Base-by-base conservation (phyloP, 53 echinoderm and acorn worm species). In the Holothuria leucospilota region DNA sequence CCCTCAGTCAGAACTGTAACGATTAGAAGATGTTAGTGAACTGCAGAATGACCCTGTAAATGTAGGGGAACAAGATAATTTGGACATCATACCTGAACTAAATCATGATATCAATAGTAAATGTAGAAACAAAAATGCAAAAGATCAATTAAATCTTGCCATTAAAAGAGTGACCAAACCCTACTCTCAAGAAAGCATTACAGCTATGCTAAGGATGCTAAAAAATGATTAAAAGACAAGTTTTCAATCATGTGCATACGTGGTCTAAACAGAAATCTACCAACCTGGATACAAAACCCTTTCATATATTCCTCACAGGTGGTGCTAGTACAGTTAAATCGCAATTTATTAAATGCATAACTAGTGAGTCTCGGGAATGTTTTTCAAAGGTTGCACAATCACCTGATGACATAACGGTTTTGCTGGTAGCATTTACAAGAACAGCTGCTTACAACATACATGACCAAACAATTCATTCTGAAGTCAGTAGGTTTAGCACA, bases 321-420 rank as follows among this genome's bases (percentile, higher is more conserved):
- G 90, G 90, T 51, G 90, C 86, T 29, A 81, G 86, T 9, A 86
- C 79, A 15, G 81, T 79, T 2, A 90, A 90, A 63, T 85, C 78
- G 2, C 75, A 82, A 29, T 41, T 91, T 13, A 82, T 87, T 27
- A 91, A 72, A 69, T 53, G 72, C 61, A 52, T 91, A 60, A 63
- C 69, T 1, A 27, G 81, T 82, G 62, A 34, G 61, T 34, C 30
- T 1, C 25, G 28, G 8, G 15, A 62, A 59, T 39, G 59, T 15
- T 38, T 28, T 9, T 30, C 70, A 49, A 7, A 26, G 20, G 68
- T 42, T 5, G 46, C 49, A 28, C 4, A 49, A 49, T 4, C 49
- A 49, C 49, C 49, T 4, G 49, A 49, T 49, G 49, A 49, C 13
- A 13, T 49, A 11, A 49, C 49, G 2, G 49, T 49, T 49, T 49